phyloP scores from a whole-genome alignment of 1,140 invertebrate genomes.

The Diuraphis noxia region DNA sequence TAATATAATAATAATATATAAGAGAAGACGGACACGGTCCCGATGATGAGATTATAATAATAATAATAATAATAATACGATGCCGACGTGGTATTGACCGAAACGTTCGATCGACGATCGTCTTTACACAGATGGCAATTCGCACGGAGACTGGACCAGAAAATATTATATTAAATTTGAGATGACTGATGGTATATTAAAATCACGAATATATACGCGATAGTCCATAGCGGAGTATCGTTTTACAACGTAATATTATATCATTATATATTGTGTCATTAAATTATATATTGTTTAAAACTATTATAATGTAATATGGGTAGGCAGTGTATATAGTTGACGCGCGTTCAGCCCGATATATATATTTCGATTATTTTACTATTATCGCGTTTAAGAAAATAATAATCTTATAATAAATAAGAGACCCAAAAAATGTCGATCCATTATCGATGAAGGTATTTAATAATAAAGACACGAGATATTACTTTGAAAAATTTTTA shows the following conservation, averaged over 20 bases:
- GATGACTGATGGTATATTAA: background rate
- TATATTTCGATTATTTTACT: background rate
- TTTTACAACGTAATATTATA: background rate
- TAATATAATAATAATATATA: too few relatives aligned
- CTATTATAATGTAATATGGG: background rate
- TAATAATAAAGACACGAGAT: background rate
- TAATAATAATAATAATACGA: background rate
- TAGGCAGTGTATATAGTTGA: background rate
- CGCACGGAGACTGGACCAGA: background rate
- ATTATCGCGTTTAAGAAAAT: background rate
- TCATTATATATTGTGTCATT: too few relatives aligned
- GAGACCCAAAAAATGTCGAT: background rate
- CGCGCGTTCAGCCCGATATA: background rate
- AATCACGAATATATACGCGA: too few relatives aligned
- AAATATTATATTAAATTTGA: background rate
- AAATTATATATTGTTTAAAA: background rate
- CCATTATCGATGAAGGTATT: background rate
- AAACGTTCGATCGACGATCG: background rate
- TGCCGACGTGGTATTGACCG: background rate
- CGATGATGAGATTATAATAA: too few relatives aligned
- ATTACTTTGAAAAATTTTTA: background rate
- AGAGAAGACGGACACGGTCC: too few relatives aligned
- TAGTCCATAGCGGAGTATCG: background rate
- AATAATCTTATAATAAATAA: background rate
- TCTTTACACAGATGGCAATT: background rate